These are phyloP conservation scores for Lepidonotus clava DNA, from an alignment of 2,888 invertebrate genomes.

Conservation along the genomic window DNA sequence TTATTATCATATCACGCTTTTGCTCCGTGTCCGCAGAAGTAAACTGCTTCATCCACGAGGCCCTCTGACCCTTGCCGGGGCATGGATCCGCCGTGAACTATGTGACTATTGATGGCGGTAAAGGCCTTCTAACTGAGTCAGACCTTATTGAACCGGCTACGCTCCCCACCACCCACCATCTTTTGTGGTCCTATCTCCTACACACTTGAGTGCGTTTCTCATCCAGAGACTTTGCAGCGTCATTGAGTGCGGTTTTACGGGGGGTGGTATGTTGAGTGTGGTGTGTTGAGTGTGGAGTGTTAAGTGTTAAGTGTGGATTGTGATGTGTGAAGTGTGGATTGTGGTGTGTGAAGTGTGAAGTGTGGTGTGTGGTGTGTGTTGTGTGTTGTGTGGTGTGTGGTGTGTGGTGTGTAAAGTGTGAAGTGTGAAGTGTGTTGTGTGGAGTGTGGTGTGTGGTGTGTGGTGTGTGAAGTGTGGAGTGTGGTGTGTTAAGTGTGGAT, in stretches of 20 bases:
- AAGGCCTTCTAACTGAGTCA: too few relatives aligned
- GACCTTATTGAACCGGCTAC: not conserved
- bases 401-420: not conserved
- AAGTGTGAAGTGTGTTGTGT: not conserved
- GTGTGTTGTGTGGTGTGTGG: not conserved
- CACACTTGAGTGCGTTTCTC: constrained; percentile 36
- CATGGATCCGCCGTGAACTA: too few relatives aligned
- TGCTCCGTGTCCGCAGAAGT: too few relatives aligned
- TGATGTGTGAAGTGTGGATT: not conserved
- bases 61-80: too few relatives aligned
- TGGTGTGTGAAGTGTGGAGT: not conserved
- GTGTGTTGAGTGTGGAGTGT: not conserved
- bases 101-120: too few relatives aligned
- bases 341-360: not conserved
- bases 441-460: not conserved
- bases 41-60: too few relatives aligned
- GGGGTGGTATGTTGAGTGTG: not conserved
- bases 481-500: not conserved
- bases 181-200: constrained; percentile 31
- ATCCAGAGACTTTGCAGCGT: constrained; percentile 6
- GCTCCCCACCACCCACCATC: not conserved
- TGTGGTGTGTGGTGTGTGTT: not conserved
- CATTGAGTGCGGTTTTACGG: not conserved
- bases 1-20: too few relatives aligned
- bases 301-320: not conserved